Conservation (phyloP, 1,140 invertebrate species). For the Thaumatotibia leucotreta region DNA sequence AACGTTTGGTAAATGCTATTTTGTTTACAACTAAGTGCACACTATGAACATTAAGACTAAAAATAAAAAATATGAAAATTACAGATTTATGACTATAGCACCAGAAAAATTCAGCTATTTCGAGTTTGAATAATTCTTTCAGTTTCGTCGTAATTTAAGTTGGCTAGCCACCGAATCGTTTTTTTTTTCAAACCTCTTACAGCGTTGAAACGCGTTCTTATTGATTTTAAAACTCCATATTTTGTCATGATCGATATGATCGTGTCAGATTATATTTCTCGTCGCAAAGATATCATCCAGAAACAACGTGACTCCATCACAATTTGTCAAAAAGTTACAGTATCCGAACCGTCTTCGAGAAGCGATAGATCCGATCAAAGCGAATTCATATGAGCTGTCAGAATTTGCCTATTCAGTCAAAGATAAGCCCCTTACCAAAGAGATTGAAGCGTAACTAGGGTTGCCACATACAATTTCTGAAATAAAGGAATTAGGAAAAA, state of each 20-base stretch:
- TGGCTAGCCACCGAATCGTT: no score
- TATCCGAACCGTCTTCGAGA: conserved; percentile 1
- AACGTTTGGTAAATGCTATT: no score
- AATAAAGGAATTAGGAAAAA: neutral
- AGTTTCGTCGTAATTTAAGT: no score
- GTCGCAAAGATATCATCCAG: neutral
- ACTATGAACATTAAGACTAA: no score
- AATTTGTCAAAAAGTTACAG: conserved; percentile 13
- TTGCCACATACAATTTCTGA: neutral
- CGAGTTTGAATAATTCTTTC: no score
- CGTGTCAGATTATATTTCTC: neutral
- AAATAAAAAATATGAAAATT: no score
- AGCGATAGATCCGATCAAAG: conserved; percentile 12
- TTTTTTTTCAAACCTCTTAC: no score
- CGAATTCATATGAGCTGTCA: conserved; percentile 14
- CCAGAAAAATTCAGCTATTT: no score
- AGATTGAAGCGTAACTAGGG: neutral
- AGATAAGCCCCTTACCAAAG: conserved; percentile 11
- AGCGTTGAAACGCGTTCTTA: neutral
- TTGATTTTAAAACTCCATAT: neutral
- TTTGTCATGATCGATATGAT: neutral
- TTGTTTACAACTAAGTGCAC: no score
- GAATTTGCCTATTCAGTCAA: conserved; percentile 14
- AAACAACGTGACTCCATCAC: conserved; percentile 14
- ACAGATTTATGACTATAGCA: no score